Percentiles rank a stretch among this genome's conserved stretches.
phyloP scores from a whole-genome alignment of 2,888 invertebrate genomes.

The Minunthozetes semirufus region DNA sequence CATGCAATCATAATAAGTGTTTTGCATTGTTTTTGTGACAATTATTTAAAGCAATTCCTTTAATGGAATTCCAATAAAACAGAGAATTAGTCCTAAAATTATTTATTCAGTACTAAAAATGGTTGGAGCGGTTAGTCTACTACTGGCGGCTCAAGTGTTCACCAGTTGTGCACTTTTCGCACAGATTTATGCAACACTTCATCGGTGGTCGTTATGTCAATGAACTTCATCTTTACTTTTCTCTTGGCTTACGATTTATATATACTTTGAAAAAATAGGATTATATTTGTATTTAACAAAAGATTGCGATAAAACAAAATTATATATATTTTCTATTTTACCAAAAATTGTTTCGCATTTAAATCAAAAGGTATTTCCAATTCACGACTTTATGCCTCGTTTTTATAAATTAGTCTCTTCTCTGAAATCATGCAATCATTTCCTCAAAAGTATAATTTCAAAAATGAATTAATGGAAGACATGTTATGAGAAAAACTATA shows the following conservation, averaged over 20 bases:
- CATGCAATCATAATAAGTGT: too few relatives aligned
- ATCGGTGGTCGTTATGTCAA: conserved; percentile 3
- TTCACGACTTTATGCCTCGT: neutral
- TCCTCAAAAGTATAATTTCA: neutral
- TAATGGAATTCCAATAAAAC: too few relatives aligned
- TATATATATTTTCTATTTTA: neutral
- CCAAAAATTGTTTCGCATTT: neutral
- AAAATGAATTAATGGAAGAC: neutral
- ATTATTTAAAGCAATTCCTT: too few relatives aligned
- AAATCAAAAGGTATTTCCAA: neutral
- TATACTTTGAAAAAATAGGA: neutral
- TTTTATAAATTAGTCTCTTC: neutral
- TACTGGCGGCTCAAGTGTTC: neutral
- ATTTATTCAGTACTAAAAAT: too few relatives aligned
- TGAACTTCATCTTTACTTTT: neutral
- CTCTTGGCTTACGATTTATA: too few relatives aligned
- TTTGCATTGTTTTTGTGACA: too few relatives aligned
- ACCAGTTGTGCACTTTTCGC: neutral
- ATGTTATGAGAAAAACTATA: neutral
- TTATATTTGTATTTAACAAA: neutral
- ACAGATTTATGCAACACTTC: neutral
- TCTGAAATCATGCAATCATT: neutral
- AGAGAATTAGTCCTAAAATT: too few relatives aligned
- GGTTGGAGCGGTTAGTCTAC: too few relatives aligned
- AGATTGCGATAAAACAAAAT: neutral